Evolutionary conservation across 1,140 invertebrate species (phyloP).

Genomic region (Nomia melanderi): DNA sequence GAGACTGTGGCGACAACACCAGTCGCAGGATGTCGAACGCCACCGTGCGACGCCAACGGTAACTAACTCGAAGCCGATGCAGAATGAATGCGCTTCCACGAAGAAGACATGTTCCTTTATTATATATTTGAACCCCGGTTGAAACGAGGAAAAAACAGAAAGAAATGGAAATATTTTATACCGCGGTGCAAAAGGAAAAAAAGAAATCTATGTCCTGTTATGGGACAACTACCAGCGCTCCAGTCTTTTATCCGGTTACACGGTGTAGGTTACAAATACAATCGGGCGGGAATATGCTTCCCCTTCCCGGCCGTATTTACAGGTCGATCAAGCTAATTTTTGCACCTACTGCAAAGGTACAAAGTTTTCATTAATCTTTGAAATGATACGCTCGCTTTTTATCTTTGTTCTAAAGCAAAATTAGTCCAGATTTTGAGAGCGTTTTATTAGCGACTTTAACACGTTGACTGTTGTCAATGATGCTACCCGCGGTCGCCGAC

Average conservation of each 20-base stretch:
- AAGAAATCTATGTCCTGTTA: no score
- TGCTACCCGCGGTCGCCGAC: background rate
- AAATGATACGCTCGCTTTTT: background rate
- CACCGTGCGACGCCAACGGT: background rate
- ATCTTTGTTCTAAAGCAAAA: background rate
- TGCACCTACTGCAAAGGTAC: background rate
- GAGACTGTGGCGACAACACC: slow-evolving; percentile 1
- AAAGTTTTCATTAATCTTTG: background rate
- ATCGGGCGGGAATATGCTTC: slow-evolving; percentile 9
- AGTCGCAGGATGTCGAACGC: background rate
- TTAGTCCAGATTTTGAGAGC: background rate
- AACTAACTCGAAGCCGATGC: background rate
- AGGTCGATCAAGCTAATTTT: background rate
- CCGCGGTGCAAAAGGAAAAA: no score
- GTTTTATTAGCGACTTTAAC: background rate
- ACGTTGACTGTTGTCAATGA: background rate
- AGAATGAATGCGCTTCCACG: background rate
- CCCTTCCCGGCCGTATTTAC: background rate
- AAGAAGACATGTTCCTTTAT: no score
- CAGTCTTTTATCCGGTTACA: background rate
- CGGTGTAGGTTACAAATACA: background rate
- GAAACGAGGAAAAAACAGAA: no score
- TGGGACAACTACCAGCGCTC: no score
- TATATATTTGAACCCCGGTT: no score
- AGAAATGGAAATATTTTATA: no score